A percentile compares a stretch with the other conserved stretches of the same genome.
Evolutionary conservation across 2,888 invertebrate genomes (phyloP).

Genomic region (Acanthosepion esculentum): DNA sequence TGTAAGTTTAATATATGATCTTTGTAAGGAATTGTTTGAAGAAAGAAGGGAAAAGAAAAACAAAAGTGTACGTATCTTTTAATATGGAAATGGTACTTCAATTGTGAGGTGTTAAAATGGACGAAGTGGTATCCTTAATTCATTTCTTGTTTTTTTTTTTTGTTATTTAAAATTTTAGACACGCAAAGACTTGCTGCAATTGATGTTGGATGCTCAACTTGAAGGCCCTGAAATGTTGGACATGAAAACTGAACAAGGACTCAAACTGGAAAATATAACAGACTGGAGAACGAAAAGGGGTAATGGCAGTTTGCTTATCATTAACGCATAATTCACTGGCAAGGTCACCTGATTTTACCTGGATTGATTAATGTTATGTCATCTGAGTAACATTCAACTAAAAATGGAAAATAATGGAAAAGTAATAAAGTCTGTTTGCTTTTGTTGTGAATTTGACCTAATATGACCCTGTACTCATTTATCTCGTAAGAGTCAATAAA

Average conservation of each 20-base stretch:
- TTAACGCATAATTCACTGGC: not conserved
- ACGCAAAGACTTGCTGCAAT: not conserved
- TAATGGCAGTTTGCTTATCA: not conserved
- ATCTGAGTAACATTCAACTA: too few species aligned
- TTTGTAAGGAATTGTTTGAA: not conserved
- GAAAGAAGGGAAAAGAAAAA: not conserved
- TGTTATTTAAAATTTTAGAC: not conserved
- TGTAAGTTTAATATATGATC: not conserved
- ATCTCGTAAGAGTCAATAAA: too few species aligned
- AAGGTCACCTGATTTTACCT: not conserved
- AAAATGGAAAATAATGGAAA: too few species aligned
- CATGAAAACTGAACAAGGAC: not conserved
- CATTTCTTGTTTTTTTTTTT: not conserved
- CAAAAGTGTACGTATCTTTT: not conserved
- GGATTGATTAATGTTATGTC: not conserved
- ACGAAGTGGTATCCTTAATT: too few species aligned
- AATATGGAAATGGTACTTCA: too few species aligned
- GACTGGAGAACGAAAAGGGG: constrained; percentile 35
- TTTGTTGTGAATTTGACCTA: too few species aligned
- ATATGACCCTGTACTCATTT: too few species aligned
- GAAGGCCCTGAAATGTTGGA: not conserved
- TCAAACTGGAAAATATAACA: not conserved
- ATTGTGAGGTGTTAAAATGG: too few species aligned
- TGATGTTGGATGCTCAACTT: constrained; percentile 15
- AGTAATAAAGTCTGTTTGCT: too few species aligned